Percentiles rank a stretch among this genome's conserved stretches.
Conservation (phyloP, 2,797 vertebrate species). For the Pithecia hirsuta region DNA sequence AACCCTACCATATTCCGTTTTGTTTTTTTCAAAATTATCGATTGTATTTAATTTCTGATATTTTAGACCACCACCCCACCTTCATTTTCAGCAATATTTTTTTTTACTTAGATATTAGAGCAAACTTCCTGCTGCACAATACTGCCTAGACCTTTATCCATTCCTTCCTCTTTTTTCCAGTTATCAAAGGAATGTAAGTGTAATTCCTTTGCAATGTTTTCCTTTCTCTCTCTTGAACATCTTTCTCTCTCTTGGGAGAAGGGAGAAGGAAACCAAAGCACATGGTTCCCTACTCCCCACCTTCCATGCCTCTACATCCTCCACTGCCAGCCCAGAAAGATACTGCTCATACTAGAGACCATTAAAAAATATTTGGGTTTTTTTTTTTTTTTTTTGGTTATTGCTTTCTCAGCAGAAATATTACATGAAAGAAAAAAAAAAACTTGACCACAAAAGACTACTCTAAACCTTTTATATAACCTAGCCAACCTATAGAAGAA, state of each 20-base stretch:
- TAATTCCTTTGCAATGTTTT: not conserved
- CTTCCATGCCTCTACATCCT: fast-evolving
- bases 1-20: not conserved
- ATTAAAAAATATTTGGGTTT: not conserved
- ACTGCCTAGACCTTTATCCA: not conserved
- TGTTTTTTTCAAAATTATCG: not conserved
- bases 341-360: not conserved
- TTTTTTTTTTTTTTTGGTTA: not conserved
- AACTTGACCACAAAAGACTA: not conserved
- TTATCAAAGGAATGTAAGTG: not conserved
- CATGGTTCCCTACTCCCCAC: fast-evolving
- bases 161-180: not conserved
- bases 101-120: not conserved
- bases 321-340: not conserved
- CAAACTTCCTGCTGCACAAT: not conserved
- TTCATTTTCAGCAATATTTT: not conserved
- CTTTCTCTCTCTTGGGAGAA: not conserved
- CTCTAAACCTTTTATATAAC: not conserved
- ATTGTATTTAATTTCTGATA: not conserved
- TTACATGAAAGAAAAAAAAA: not conserved
- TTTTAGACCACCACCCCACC: not conserved
- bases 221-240: not conserved
- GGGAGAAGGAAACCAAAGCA: not conserved
- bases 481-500: not conserved
- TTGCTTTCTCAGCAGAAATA: not conserved